Base-by-base conservation (phyloP, 64 coral and sea anemone species). In the Astreopora myriophthalma region DNA sequence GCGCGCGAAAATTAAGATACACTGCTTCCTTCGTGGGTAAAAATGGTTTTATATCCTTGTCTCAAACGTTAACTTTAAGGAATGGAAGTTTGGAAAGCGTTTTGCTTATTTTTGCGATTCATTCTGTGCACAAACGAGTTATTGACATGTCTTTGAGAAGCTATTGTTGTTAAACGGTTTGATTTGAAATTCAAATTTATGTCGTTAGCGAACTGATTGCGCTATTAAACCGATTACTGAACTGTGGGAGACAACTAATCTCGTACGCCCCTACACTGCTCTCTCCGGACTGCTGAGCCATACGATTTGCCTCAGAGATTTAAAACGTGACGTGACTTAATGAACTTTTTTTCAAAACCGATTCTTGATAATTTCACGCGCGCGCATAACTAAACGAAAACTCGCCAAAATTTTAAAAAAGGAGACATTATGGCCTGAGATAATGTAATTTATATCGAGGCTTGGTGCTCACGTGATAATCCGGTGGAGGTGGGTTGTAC, bases 181-280 rank as follows among this genome's bases (percentile, higher is more conserved):
- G 29, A 83, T 65, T 83, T 83, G 55, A 83, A 83, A 83, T 83
- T 63, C 79, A 83, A 83, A 83, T 65, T 81, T 55, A 64, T 83
- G 31, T 23, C 55, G 49, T 55, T 64, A 83, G 36, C 55, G 31
- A 83, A 83, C 62, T 62, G 58, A 83, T 38, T 37, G 32, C n/a
- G 52, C 31, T 38, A 83, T 64, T 83, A 63, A 37, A 31, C 26
- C 17, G 9, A 35, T 57, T 23, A 8, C 5, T 34, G 79, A 83
- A n/a, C 27, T 22, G 17, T 29, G 49, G 29, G 29, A 2, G 29
- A 70, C 67, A 31, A 28, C 63, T 22, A 28, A 66, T 66, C 9
- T 58, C 2, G 3, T 20, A 58, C 13, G 3, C 28, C 16, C n/a
- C 39, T 28, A 1, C 14, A 76, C 8, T 26, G 22, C 48, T 7